Conservation (phyloP, 1,140 invertebrate genomes). For the Ceratina japonica region DNA sequence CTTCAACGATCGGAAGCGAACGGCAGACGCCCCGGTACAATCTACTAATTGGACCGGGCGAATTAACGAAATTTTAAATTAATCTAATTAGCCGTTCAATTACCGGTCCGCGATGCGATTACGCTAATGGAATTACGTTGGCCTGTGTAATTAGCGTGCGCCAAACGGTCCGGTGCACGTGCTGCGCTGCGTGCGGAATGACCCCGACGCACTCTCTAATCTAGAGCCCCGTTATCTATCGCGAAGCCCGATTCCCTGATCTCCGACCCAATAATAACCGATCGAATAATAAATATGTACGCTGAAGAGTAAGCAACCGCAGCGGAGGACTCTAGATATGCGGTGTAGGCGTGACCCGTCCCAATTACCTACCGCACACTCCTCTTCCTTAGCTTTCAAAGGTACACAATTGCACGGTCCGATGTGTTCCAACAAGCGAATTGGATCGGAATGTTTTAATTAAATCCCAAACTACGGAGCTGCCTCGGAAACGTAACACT, state of each 20-base stretch:
- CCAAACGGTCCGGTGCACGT: constrained; percentile 26
- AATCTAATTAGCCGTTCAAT: constrained; percentile 75
- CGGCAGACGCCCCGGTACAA: constrained; percentile 50
- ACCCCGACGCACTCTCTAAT: constrained; percentile 42
- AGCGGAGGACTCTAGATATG: too few species aligned
- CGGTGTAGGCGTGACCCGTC: too few species aligned
- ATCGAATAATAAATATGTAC: not conserved
- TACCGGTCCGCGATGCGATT: constrained; percentile 71
- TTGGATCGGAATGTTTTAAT: constrained; percentile 22
- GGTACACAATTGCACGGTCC: not conserved
- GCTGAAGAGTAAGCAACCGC: not conserved
- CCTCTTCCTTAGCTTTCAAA: not conserved
- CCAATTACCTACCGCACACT: not conserved
- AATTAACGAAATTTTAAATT: constrained; percentile 75
- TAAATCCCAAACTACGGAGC: not conserved
- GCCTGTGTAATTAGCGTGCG: constrained; percentile 68
- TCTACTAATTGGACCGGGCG: constrained; percentile 71
- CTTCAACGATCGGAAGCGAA: constrained; percentile 10
- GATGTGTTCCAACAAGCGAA: constrained; percentile 3
- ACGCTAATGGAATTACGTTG: constrained; percentile 74
- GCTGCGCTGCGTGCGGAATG: constrained; percentile 42
- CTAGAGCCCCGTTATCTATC: constrained; percentile 6
- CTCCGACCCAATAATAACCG: not conserved
- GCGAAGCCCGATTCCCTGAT: constrained; percentile 13
- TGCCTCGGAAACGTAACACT: constrained; percentile 4